Conservation (phyloP, 2,888 invertebrate species). For the Tuta absoluta region DNA sequence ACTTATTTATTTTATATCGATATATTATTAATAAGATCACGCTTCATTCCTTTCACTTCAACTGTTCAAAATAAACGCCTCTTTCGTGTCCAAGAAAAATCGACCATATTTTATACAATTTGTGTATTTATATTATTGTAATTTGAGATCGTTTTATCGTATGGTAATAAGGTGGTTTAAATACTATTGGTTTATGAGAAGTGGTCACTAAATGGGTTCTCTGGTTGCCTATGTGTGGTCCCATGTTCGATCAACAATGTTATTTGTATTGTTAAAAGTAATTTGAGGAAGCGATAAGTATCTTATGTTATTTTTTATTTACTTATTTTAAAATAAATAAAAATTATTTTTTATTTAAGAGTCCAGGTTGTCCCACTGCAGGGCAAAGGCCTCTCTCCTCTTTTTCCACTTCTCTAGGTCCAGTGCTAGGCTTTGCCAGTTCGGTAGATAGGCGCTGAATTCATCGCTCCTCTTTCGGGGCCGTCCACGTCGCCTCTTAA, state of each 20-base stretch:
- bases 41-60: conserved; percentile 29
- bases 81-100: conserved; percentile 52
- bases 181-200: conserved; percentile 57
- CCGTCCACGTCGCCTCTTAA: too few relatives aligned
- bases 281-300: neutral
- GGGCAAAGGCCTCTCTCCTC: too few relatives aligned
- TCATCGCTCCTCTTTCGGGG: too few relatives aligned
- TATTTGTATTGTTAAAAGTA: neutral
- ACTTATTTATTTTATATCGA: conserved; percentile 32
- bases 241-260: neutral
- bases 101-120: conserved; percentile 61
- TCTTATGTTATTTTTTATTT: too few relatives aligned
- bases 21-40: conserved; percentile 38
- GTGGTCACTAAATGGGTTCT: conserved; percentile 29
- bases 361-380: too few relatives aligned
- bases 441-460: too few relatives aligned
- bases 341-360: too few relatives aligned
- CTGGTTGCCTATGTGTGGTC: conserved; percentile 45
- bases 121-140: conserved; percentile 57
- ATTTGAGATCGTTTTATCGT: conserved; percentile 55
- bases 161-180: conserved; percentile 56
- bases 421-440: too few relatives aligned
- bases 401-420: too few relatives aligned
- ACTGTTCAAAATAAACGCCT: conserved; percentile 51
- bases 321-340: too few relatives aligned